Evolutionary conservation across 2,113 vertebrate species (phyloP).

Genomic region (Gavia stellata): DNA sequence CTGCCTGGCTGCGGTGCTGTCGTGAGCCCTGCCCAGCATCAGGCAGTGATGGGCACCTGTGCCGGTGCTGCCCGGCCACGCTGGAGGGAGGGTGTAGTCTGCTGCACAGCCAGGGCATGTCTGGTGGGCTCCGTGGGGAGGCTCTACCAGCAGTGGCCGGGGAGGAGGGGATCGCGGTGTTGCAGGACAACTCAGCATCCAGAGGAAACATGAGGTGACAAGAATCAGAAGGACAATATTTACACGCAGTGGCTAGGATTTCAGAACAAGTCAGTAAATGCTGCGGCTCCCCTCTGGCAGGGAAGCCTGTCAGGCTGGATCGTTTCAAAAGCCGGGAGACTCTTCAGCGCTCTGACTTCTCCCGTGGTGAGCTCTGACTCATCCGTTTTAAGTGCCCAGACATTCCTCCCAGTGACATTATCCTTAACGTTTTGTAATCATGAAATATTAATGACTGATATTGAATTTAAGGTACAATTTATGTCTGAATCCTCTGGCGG

Average conservation of each 20-base stretch:
- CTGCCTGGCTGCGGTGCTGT: not conserved
- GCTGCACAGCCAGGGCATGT: fast-evolving
- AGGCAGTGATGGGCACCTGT: not conserved
- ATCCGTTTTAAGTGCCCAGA: constrained; percentile 71
- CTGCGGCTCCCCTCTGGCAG: constrained; percentile 16
- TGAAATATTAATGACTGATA: constrained; percentile 83
- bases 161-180: fast-evolving
- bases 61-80: fast-evolving
- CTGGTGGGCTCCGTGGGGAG: not conserved
- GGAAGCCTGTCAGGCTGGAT: constrained; percentile 65
- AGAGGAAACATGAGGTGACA: constrained; percentile 61
- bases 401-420: constrained; percentile 74
- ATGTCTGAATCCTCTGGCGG: constrained; percentile 70
- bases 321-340: constrained; percentile 29
- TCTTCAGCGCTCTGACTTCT: constrained; percentile 60
- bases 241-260: not conserved
- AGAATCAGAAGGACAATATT: constrained; percentile 69
- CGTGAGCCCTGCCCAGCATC: not conserved
- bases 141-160: not conserved
- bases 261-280: constrained; percentile 50
- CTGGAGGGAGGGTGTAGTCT: not conserved
- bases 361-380: constrained; percentile 71
- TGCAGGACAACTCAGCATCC: not conserved
- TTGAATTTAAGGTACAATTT: constrained; percentile 79
- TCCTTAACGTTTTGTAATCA: constrained; percentile 80